Percentiles rank a stretch among this genome's conserved stretches.
These are phyloP conservation scores for Cryptus viduatorius DNA, from an alignment of 2,888 invertebrate genomes.

Conservation along the genomic window DNA sequence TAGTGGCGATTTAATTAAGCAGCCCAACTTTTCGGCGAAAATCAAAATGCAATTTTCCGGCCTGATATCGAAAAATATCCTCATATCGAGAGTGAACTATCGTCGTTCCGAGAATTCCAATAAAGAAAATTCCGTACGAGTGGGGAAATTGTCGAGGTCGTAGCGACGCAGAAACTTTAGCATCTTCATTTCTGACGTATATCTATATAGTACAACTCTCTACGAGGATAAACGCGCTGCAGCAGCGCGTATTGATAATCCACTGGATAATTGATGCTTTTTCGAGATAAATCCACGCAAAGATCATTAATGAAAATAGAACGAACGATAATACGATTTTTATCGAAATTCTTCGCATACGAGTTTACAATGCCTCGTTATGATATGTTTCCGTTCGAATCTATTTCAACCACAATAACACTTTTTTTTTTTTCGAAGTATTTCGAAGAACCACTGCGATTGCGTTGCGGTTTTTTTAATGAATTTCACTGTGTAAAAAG, in stretches of 20 bases:
- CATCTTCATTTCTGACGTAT: constrained; percentile 16
- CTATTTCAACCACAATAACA: background rate
- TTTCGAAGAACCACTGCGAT: background rate
- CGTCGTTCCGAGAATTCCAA: constrained; percentile 74
- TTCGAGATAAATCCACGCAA: background rate
- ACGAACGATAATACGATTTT: background rate
- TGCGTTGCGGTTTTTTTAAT: background rate
- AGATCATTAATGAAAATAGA: background rate
- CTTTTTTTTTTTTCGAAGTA: background rate
- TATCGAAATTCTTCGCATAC: background rate
- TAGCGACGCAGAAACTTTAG: constrained; percentile 39
- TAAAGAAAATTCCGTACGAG: constrained; percentile 73
- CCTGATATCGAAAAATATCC: background rate
- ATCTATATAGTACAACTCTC: background rate
- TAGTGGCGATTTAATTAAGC: no score
- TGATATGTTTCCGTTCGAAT: background rate
- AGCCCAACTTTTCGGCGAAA: background rate
- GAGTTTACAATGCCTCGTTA: background rate
- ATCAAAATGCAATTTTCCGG: background rate
- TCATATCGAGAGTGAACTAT: background rate
- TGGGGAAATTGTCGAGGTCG: constrained; percentile 60
- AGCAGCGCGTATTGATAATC: background rate
- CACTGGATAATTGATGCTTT: constrained; percentile 33
- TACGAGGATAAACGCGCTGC: background rate
- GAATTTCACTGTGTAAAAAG: background rate